Conservation (phyloP, 1,140 invertebrate genomes). For the Schlechtendalia chinensis region DNA sequence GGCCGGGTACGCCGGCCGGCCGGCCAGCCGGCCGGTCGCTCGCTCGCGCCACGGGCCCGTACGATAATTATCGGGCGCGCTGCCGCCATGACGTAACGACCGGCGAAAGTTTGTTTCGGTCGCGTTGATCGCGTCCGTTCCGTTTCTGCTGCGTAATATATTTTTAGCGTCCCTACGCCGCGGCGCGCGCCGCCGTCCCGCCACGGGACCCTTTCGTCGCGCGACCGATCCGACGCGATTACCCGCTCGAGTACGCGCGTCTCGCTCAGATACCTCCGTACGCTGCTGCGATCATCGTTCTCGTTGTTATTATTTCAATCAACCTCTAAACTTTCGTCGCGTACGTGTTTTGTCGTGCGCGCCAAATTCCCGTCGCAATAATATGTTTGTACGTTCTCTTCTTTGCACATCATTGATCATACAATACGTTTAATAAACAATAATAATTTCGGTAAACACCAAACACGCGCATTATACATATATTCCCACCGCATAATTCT, state of each 20-base stretch:
- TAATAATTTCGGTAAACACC: no score
- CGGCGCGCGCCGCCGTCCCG: not conserved
- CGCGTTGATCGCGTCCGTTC: not conserved
- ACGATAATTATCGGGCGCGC: slow-evolving; percentile 26
- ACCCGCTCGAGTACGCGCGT: not conserved
- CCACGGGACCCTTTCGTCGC: slow-evolving; percentile 1
- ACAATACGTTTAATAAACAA: no score
- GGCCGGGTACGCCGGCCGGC: no score
- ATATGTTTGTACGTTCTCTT: no score
- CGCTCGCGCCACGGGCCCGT: not conserved
- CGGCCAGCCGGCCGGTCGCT: not conserved
- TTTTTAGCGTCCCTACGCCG: slow-evolving; percentile 26
- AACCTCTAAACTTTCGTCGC: no score
- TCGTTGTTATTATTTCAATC: no score
- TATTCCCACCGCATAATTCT: no score
- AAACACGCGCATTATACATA: no score
- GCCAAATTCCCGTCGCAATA: no score
- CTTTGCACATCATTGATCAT: no score
- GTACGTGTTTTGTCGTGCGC: no score
- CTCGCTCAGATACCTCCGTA: not conserved
- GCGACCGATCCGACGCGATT: not conserved
- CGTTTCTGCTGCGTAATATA: slow-evolving; percentile 46
- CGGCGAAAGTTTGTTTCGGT: slow-evolving; percentile 42
- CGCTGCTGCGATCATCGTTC: no score
- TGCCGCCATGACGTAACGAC: slow-evolving; percentile 36